These are phyloP conservation scores for Cenopis cana DNA, from an alignment of 2,888 invertebrate species.

Conservation along the genomic window DNA sequence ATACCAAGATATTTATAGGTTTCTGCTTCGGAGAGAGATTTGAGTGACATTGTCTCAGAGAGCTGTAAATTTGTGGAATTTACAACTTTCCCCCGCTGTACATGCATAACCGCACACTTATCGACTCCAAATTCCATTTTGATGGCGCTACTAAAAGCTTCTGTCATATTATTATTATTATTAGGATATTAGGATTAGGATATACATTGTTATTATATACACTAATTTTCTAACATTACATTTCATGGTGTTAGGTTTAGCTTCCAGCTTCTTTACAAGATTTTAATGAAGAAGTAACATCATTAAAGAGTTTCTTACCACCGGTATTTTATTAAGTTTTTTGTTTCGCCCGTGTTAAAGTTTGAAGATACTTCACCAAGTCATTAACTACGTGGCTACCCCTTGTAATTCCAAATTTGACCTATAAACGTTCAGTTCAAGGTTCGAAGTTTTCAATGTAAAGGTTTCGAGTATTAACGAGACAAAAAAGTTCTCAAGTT, in stretches of 20 bases:
- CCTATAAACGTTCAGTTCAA: conserved; percentile 10
- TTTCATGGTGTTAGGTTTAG: neutral
- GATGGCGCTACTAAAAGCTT: no score
- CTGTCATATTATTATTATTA: no score
- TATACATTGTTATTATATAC: no score
- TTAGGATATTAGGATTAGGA: no score
- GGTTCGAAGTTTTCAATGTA: conserved; percentile 2
- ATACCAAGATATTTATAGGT: no score
- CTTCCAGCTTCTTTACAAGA: neutral
- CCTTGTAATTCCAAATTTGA: conserved; percentile 10
- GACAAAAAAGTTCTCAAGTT: conserved; percentile 5
- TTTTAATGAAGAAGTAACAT: neutral
- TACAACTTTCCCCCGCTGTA: no score
- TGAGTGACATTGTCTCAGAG: no score
- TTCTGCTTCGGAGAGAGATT: no score
- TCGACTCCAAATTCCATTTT: no score
- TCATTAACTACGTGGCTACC: conserved; percentile 21
- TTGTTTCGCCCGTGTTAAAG: neutral
- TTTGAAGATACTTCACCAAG: conserved; percentile 12
- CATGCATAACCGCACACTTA: no score
- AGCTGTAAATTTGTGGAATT: no score
- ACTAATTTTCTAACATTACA: neutral
- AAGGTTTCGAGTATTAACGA: conserved; percentile 6
- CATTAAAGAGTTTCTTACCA: neutral
- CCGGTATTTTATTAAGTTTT: neutral